Base-by-base conservation (phyloP, 1,140 invertebrate species). In the Tetragonula clypearis region DNA sequence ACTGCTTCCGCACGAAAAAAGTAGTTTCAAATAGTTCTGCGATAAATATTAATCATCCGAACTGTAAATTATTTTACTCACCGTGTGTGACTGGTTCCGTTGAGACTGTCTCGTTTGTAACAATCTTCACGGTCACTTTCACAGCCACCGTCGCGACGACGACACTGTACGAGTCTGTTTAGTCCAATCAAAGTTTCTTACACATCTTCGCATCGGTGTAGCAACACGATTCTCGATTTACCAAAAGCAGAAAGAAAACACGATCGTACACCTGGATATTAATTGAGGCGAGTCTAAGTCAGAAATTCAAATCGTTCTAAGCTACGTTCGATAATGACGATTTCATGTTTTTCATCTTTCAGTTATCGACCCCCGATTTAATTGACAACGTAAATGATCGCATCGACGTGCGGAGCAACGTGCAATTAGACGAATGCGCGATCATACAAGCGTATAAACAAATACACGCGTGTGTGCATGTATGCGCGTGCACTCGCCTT, bases 71-170 rank as follows among this genome's bases (percentile, higher is more conserved):
- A 55, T 74, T 74, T 19, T 14, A 68, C 84, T 85, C 79, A 85
- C 84, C n/a, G 19, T 85, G 72, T 58, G 71, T 58, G 53, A 41
- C 35, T 69, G 62, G 78, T 69, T 81, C 56, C 68, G 49, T 15
- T 53, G 80, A 49, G 66, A 21, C 55, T 71, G 55, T 9, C 53
- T 74, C 60, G 53, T n/a, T n/a, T 35, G 30, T 78, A 69, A 68
- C 23, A 81, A 74, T 81, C 84, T 81, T 85, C 62, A 58, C 78
- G 35, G 71, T 6, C 83, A 85, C 82, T 72, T 23, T 19, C 62
- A 76, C 80, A 66, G 55, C n/a, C 41, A 84, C 81, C 23, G 26
- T 2, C n/a, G 71, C 15, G 26, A 19, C 26, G 26, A 19, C 26
- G 55, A 56, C 60, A 81, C 84, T 60, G 5, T 30, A 19, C 49